phyloP scores from a whole-genome alignment of 2,797 vertebrate species.

The Poecilia picta region DNA sequence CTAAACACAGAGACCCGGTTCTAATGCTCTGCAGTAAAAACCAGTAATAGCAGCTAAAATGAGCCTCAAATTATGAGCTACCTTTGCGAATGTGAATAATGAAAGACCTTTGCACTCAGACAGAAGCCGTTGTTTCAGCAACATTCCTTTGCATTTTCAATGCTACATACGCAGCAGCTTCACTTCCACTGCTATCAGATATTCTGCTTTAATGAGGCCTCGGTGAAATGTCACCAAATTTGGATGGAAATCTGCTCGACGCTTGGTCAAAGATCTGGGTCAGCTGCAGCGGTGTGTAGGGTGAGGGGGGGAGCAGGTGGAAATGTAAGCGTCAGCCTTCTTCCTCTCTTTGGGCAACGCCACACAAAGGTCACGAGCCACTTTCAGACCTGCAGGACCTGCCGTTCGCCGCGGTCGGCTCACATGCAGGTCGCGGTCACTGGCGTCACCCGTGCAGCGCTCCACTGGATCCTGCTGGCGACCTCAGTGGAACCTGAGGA shows the following conservation, averaged over 20 bases:
- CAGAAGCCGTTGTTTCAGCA: slow-evolving; percentile 1
- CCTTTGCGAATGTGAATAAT: background rate
- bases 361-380: slow-evolving; percentile 28
- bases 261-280: slow-evolving; percentile 18
- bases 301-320: slow-evolving; percentile 22
- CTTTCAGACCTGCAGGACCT: slow-evolving; percentile 30
- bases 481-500: slow-evolving; percentile 62
- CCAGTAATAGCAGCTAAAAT: background rate
- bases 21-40: background rate
- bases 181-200: background rate
- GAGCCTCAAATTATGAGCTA: background rate
- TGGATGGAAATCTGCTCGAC: slow-evolving; percentile 15
- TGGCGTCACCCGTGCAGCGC: slow-evolving; percentile 37
- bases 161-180: background rate
- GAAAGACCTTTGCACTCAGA: background rate
- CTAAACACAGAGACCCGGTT: background rate
- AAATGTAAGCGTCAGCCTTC: background rate
- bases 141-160: background rate
- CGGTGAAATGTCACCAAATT: slow-evolving; percentile 10
- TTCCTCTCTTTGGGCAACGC: slow-evolving; percentile 8
- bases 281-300: background rate
- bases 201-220: background rate
- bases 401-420: background rate
- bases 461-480: slow-evolving; percentile 49
- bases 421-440: slow-evolving; percentile 18